These are phyloP conservation scores for Lerista edwardsae DNA, from an alignment of 2,797 vertebrate species.

Conservation along the genomic window DNA sequence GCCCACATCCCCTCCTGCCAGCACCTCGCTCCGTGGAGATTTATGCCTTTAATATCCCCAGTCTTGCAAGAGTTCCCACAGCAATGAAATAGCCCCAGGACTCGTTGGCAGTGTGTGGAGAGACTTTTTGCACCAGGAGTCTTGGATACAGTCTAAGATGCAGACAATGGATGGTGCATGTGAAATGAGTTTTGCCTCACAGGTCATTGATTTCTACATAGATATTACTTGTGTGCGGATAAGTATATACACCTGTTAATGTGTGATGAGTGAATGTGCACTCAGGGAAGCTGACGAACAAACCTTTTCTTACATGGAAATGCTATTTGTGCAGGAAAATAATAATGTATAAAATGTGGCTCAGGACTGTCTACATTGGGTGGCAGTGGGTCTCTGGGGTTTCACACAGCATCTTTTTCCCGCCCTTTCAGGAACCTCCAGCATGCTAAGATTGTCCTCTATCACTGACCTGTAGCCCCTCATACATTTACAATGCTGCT, in stretches of 20 bases:
- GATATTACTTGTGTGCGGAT: background rate
- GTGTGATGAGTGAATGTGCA: too few species aligned
- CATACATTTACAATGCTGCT: too few species aligned
- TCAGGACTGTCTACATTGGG: background rate
- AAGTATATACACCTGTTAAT: background rate
- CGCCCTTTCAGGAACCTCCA: too few species aligned
- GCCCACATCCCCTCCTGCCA: background rate
- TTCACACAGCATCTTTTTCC: too few species aligned
- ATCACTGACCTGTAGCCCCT: too few species aligned
- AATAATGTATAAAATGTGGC: too few species aligned
- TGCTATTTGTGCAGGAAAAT: too few species aligned
- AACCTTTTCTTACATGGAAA: too few species aligned
- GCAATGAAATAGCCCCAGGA: conserved; percentile 1
- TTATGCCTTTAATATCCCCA: conserved; percentile 36
- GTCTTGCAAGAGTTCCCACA: conserved; percentile 10
- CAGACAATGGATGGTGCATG: background rate
- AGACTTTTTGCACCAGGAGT: background rate
- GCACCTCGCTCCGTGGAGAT: conserved; percentile 27
- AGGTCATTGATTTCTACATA: background rate
- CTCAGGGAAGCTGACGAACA: background rate
- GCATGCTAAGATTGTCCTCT: too few species aligned
- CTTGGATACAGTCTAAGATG: background rate
- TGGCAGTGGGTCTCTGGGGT: too few species aligned
- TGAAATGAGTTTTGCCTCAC: background rate
- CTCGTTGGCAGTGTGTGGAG: background rate